phyloP scores from a whole-genome alignment of 92 coral and sea anemone species.

The Epizoanthus scotinus region DNA sequence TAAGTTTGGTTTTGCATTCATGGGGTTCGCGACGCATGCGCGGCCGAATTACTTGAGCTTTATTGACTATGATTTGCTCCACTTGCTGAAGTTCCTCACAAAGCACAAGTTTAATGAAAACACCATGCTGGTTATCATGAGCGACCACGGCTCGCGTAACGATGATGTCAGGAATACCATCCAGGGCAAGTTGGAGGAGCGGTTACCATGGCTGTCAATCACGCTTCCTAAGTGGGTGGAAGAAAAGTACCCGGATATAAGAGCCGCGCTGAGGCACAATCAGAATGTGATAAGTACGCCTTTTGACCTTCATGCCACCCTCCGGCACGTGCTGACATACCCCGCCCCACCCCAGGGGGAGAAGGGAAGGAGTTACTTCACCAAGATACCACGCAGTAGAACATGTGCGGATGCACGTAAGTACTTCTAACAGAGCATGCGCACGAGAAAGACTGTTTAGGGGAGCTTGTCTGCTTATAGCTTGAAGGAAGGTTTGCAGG shows the following conservation, averaged over 20 bases:
- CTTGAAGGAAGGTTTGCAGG: not conserved
- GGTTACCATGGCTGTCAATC: slow-evolving; percentile 93
- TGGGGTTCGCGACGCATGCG: slow-evolving; percentile 76
- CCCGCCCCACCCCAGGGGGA: slow-evolving; percentile 72
- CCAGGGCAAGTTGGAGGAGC: slow-evolving; percentile 95
- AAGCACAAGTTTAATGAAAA: slow-evolving; percentile 64
- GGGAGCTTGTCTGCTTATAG: too few species aligned
- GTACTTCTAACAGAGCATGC: slow-evolving; percentile 10
- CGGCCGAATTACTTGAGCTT: slow-evolving; percentile 77
- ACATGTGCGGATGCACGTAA: slow-evolving; percentile 82
- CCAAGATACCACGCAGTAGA: slow-evolving; percentile 57
- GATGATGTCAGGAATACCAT: slow-evolving; percentile 82
- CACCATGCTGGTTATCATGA: slow-evolving; percentile 71
- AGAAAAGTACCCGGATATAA: slow-evolving; percentile 65
- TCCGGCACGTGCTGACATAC: slow-evolving; percentile 81
- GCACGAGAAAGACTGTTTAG: not conserved
- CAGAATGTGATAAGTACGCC: slow-evolving; percentile 78
- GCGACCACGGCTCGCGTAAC: slow-evolving; percentile 94
- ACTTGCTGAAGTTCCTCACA: slow-evolving; percentile 61
- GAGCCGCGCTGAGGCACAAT: slow-evolving; percentile 70
- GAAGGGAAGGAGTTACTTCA: slow-evolving; percentile 74
- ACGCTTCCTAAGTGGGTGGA: slow-evolving; percentile 85
- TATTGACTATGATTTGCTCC: slow-evolving; percentile 71
- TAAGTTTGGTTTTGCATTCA: slow-evolving; percentile 77
- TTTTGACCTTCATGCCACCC: slow-evolving; percentile 85